These are phyloP conservation scores for Saturnia japonica DNA, from an alignment of 2,888 invertebrate species.

Conservation along the genomic window DNA sequence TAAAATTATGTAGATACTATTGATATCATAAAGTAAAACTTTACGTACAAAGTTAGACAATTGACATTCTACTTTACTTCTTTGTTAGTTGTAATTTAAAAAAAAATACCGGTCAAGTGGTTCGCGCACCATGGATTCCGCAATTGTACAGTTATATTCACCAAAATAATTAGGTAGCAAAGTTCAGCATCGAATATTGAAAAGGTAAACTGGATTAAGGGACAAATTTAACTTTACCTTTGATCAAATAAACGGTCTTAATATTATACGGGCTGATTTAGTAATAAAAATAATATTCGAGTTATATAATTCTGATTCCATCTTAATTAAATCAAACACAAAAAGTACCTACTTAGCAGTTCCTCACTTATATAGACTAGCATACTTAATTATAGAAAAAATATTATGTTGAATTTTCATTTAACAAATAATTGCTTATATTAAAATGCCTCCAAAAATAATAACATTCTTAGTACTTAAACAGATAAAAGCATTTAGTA, in stretches of 20 bases:
- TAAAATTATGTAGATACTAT: neutral
- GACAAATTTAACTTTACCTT: too few relatives aligned
- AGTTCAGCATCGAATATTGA: too few relatives aligned
- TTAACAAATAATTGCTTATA: conserved; percentile 3
- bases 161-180: too few relatives aligned
- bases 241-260: neutral
- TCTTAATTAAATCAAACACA: neutral
- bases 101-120: too few relatives aligned
- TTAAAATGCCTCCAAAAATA: conserved; percentile 15
- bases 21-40: neutral
- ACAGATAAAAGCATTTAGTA: conserved; percentile 15
- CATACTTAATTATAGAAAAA: conserved; percentile 10
- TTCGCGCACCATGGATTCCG: too few relatives aligned
- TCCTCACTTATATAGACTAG: neutral
- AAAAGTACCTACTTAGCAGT: neutral
- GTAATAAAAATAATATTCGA: conserved; percentile 5
- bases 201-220: too few relatives aligned
- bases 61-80: neutral
- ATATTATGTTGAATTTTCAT: neutral
- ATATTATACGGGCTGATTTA: neutral
- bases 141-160: too few relatives aligned
- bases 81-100: too few relatives aligned
- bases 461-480: conserved; percentile 6
- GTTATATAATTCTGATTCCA: neutral
- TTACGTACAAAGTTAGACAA: neutral